These are phyloP conservation scores for Streptopelia turtur DNA, from an alignment of 2,797 vertebrate genomes.

Conservation along the genomic window DNA sequence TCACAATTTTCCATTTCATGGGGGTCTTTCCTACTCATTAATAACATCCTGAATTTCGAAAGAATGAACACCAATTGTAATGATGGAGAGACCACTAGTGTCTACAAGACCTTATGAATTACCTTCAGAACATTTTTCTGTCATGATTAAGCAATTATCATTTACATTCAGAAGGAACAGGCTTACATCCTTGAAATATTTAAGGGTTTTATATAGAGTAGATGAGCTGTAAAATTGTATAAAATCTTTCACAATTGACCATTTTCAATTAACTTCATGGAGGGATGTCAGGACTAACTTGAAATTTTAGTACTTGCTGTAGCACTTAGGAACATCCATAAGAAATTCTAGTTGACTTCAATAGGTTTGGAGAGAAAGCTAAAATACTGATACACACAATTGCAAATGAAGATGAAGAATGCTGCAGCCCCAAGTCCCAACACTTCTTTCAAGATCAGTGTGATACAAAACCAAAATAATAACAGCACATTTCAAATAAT, in stretches of 20 bases:
- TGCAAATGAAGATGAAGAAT: neutral
- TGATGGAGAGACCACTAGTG: neutral
- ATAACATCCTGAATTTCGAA: neutral
- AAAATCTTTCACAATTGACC: slow-evolving; percentile 9
- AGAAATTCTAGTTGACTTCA: neutral
- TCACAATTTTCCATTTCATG: neutral
- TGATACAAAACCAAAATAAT: neutral
- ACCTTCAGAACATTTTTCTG: slow-evolving; percentile 17
- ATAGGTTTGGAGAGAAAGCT: neutral
- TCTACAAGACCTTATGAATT: slow-evolving; percentile 25
- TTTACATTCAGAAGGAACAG: neutral
- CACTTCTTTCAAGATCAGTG: neutral
- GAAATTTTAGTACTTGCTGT: neutral
- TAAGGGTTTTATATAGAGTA: neutral
- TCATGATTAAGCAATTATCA: slow-evolving; percentile 1
- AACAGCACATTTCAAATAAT: neutral
- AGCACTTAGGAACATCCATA: neutral
- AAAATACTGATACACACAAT: neutral
- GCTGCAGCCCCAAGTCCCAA: neutral
- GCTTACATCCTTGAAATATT: slow-evolving; percentile 20
- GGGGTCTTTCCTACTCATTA: neutral
- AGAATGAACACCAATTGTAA: neutral
- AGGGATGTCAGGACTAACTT: neutral
- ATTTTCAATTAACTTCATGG: slow-evolving; percentile 35
- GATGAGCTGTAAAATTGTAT: slow-evolving; percentile 36